Conservation (phyloP, 1,140 invertebrate genomes). For the Drosophila nasuta region DNA sequence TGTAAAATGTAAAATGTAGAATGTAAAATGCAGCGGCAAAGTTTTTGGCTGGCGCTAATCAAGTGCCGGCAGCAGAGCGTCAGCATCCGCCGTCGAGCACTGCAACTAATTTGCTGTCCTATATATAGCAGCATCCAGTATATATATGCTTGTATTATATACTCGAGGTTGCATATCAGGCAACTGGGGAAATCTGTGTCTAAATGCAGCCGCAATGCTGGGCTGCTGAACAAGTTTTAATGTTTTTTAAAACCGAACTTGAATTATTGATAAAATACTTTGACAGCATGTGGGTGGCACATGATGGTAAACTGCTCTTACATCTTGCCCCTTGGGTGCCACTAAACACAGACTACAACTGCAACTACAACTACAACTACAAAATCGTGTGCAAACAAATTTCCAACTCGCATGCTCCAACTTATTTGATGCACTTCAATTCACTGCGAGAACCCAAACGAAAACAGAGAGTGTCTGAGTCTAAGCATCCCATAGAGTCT, state of each 20-base stretch:
- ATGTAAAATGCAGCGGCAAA: slow-evolving; percentile 18
- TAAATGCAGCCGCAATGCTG: slow-evolving; percentile 34
- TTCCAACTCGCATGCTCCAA: slow-evolving; percentile 62
- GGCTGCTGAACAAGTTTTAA: slow-evolving; percentile 38
- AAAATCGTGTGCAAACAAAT: slow-evolving; percentile 49
- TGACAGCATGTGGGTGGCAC: slow-evolving; percentile 28
- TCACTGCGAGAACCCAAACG: slow-evolving; percentile 14
- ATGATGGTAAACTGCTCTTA: background rate
- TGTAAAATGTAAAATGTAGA: slow-evolving; percentile 46
- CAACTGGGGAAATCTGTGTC: slow-evolving; percentile 36
- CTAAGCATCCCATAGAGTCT: slow-evolving; percentile 2
- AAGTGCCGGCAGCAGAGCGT: slow-evolving; percentile 34
- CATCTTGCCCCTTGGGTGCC: slow-evolving; percentile 4
- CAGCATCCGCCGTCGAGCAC: slow-evolving; percentile 25
- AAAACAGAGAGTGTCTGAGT: background rate
- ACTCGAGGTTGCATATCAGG: background rate
- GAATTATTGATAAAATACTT: slow-evolving; percentile 73
- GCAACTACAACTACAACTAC: background rate
- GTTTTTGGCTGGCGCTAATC: slow-evolving; percentile 58
- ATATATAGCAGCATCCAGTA: background rate
- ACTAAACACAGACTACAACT: slow-evolving; percentile 3
- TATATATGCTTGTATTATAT: background rate
- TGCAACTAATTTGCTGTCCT: slow-evolving; percentile 50
- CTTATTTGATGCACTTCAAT: slow-evolving; percentile 67
- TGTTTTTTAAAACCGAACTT: slow-evolving; percentile 44